These are phyloP conservation scores for Harpalus rufipes DNA, from an alignment of 2,888 invertebrate genomes.

Conservation along the genomic window DNA sequence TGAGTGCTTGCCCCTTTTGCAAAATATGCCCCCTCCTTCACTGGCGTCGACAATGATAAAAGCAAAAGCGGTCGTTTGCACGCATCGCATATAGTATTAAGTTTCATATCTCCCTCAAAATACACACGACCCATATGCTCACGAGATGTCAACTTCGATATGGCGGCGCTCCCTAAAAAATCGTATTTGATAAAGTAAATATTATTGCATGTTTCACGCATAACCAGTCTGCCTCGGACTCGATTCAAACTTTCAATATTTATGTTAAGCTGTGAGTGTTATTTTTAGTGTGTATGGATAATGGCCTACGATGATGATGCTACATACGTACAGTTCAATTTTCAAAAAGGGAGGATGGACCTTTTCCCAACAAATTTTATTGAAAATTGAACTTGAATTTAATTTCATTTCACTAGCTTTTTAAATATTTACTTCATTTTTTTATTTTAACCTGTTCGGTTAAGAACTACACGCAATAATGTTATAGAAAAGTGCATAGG, in stretches of 20 bases:
- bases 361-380: no score
- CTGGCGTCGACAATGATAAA: slow-evolving; percentile 42
- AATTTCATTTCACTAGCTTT: no score
- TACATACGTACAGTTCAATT: background rate
- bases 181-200: slow-evolving; percentile 63
- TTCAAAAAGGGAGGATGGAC: background rate
- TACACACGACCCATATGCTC: slow-evolving; percentile 54
- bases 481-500: no score
- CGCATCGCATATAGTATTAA: slow-evolving; percentile 31
- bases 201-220: slow-evolving; percentile 62
- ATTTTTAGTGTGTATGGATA: slow-evolving; percentile 42
- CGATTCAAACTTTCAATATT: slow-evolving; percentile 57
- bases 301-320: slow-evolving; percentile 27
- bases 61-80: slow-evolving; percentile 44
- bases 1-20: slow-evolving; percentile 7
- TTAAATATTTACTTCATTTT: no score
- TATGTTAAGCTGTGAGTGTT: slow-evolving; percentile 57
- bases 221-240: slow-evolving; percentile 22
- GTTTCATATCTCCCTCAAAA: slow-evolving; percentile 57
- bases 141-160: slow-evolving; percentile 49
- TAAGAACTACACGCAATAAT: no score
- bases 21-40: background rate
- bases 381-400: no score
- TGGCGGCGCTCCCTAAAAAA: slow-evolving; percentile 49
- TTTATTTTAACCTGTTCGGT: no score